phyloP scores from a whole-genome alignment of 2,888 invertebrate genomes.

The Pollenia griseotomentosa region DNA sequence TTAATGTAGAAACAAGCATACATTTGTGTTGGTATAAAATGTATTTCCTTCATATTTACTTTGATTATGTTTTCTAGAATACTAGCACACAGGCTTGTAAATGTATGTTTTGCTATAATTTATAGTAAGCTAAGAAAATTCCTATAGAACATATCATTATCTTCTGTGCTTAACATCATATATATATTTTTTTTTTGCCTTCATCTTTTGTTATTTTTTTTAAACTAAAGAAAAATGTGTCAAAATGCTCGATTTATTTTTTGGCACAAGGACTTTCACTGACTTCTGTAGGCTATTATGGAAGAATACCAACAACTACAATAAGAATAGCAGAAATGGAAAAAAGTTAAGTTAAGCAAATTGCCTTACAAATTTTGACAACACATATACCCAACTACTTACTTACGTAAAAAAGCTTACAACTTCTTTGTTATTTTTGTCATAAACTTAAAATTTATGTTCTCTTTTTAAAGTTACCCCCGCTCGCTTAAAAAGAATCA shows the following conservation, averaged over 20 bases:
- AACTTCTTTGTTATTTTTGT: slow-evolving; percentile 1
- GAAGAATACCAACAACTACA: background rate
- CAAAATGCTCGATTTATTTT: slow-evolving; percentile 68
- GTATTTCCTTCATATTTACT: slow-evolving; percentile 9
- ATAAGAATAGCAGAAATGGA: background rate
- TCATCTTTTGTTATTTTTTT: background rate
- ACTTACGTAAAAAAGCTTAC: background rate
- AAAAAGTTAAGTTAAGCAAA: slow-evolving; percentile 29
- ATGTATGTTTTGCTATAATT: slow-evolving; percentile 13
- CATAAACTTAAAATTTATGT: background rate
- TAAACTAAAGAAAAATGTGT: slow-evolving; percentile 53
- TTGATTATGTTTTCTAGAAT: background rate
- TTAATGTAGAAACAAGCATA: background rate
- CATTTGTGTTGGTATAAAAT: background rate
- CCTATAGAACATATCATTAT: slow-evolving; percentile 32
- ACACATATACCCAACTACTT: slow-evolving; percentile 35
- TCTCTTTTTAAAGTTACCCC: too few species aligned
- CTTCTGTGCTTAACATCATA: background rate
- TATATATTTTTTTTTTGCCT: background rate
- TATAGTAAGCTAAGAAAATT: slow-evolving; percentile 63
- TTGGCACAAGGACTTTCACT: slow-evolving; percentile 65
- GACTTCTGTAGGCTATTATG: slow-evolving; percentile 28
- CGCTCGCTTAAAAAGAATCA: background rate
- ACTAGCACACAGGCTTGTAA: background rate
- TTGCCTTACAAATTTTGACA: slow-evolving; percentile 49